These are phyloP conservation scores for Pharmacophagus antenor DNA, from an alignment of 2,888 invertebrate genomes.

Conservation along the genomic window DNA sequence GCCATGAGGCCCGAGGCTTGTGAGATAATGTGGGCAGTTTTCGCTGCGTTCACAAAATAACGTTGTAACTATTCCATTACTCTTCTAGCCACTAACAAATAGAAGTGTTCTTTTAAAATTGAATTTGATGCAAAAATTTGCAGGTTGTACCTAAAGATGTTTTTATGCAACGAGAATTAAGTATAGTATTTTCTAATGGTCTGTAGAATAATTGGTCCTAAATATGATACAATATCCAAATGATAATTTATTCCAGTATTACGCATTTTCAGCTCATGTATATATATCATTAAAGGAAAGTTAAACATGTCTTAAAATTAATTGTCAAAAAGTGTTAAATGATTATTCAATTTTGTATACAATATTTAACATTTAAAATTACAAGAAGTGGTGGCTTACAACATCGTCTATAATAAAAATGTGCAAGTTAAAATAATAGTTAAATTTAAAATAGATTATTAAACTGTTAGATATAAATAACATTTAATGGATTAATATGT, in stretches of 20 bases:
- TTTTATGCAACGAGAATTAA: slow-evolving; percentile 7
- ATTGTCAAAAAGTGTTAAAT: slow-evolving; percentile 20
- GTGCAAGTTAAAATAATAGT: slow-evolving; percentile 21
- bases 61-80: slow-evolving; percentile 46
- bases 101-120: slow-evolving; percentile 12
- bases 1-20: slow-evolving; percentile 94
- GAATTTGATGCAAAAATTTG: slow-evolving; percentile 4
- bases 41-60: slow-evolving; percentile 99
- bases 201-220: neutral
- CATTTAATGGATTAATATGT: neutral
- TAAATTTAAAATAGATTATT: slow-evolving; percentile 20
- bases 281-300: slow-evolving; percentile 12
- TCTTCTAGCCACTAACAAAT: slow-evolving; percentile 35
- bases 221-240: slow-evolving; percentile 2
- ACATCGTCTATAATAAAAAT: neutral
- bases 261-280: slow-evolving; percentile 8
- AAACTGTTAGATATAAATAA: slow-evolving; percentile 14
- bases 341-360: neutral
- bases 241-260: slow-evolving; percentile 27
- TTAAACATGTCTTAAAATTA: slow-evolving; percentile 9
- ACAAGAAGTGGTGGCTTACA: neutral
- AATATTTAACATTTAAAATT: neutral
- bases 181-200: neutral
- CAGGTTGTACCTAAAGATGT: slow-evolving; percentile 16
- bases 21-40: slow-evolving; percentile 99